Evolutionary conservation across 2,888 invertebrate genomes (phyloP).

Genomic region (Gnatocerus cornutus): DNA sequence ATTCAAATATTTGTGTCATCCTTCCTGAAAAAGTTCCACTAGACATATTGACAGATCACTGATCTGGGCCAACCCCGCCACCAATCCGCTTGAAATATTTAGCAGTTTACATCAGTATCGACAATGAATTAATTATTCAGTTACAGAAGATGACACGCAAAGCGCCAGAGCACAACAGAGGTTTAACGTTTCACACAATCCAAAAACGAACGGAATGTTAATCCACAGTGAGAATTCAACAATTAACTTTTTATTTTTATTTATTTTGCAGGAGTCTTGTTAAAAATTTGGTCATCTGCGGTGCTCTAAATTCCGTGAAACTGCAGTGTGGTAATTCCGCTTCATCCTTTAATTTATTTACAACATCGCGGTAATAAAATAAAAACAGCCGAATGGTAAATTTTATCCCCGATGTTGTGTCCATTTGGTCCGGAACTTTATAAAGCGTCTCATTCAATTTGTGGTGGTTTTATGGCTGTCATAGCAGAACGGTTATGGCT

Average conservation of each 20-base stretch:
- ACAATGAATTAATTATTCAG: conserved; percentile 1
- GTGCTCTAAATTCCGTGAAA: conserved; percentile 6
- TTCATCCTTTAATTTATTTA: conserved; percentile 21
- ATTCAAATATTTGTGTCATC: too few relatives aligned
- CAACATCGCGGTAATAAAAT: conserved; percentile 12
- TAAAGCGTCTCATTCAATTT: conserved; percentile 29
- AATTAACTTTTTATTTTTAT: neutral
- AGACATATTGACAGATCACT: neutral
- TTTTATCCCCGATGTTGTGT: conserved; percentile 14
- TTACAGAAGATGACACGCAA: neutral
- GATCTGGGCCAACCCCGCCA: too few relatives aligned
- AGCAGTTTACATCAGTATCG: neutral
- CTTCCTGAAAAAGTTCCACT: neutral
- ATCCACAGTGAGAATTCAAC: too few relatives aligned
- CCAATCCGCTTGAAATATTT: neutral
- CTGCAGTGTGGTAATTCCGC: neutral
- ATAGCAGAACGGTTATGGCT: conserved; percentile 17
- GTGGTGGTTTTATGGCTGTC: conserved; percentile 20
- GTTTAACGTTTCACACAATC: neutral
- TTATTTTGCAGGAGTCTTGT: neutral
- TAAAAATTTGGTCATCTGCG: neutral
- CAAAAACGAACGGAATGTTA: too few relatives aligned
- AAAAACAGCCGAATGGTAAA: conserved; percentile 12
- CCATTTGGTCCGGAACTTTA: conserved; percentile 20
- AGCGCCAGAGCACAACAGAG: neutral